Conservation (phyloP, 2,888 invertebrate genomes). For the Hirtodrosophila trivittata region DNA sequence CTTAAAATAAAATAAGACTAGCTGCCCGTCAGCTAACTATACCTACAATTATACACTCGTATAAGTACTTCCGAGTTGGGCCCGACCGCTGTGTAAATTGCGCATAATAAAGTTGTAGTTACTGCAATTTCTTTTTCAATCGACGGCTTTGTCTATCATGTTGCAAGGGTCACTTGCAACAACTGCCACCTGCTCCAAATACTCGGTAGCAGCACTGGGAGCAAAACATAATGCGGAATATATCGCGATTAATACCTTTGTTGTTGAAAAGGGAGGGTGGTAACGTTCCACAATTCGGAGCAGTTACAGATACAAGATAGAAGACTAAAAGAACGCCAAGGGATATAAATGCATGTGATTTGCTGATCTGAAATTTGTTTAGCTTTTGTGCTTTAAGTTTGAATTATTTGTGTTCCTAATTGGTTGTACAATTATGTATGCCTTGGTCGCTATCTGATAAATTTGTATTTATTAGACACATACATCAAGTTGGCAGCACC, state of each 20-base stretch:
- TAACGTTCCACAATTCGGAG: not conserved
- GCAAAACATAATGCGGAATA: no score
- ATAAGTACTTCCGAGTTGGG: conserved; percentile 8
- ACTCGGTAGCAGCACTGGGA: no score
- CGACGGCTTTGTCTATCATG: not conserved
- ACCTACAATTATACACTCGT: conserved; percentile 16
- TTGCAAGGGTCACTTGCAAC: not conserved
- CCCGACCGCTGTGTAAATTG: conserved; percentile 31
- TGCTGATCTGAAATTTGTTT: conserved; percentile 27
- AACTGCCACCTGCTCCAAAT: not conserved
- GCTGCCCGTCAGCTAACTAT: conserved; percentile 2
- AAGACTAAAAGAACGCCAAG: conserved; percentile 10
- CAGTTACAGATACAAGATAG: conserved; percentile 1
- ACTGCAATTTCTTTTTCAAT: not conserved
- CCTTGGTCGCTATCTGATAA: conserved; percentile 74
- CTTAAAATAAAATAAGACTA: not conserved
- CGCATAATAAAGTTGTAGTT: conserved; percentile 52
- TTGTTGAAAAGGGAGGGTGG: not conserved
- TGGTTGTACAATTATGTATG: conserved; percentile 74
- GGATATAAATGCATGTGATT: conserved; percentile 35
- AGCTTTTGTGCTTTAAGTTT: conserved; percentile 47
- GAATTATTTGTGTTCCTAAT: conserved; percentile 68
- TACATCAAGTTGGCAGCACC: conserved; percentile 69
- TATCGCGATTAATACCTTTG: no score
- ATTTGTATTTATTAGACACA: conserved; percentile 78